Evolutionary conservation across 2,113 vertebrate genomes (phyloP).

Genomic region (Seriola aureovittata): DNA sequence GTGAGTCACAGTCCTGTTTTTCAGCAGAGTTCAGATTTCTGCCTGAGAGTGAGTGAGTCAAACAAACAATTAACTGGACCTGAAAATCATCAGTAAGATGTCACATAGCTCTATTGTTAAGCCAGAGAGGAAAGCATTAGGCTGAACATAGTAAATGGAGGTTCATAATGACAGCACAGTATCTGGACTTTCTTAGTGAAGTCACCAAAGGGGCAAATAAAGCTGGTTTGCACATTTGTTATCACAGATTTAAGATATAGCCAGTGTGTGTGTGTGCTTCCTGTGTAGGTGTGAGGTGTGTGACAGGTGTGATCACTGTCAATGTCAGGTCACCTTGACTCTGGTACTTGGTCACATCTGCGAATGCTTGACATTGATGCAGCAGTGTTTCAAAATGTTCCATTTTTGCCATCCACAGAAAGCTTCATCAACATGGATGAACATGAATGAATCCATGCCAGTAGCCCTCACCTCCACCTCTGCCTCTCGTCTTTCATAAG

Average conservation of each 20-base stretch:
- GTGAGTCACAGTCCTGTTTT: conserved; percentile 7
- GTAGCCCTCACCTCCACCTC: neutral
- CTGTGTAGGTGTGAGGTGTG: conserved; percentile 31
- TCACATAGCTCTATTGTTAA: conserved; percentile 16
- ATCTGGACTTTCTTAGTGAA: neutral
- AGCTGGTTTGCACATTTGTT: neutral
- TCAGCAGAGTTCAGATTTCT: conserved; percentile 15
- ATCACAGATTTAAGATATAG: neutral
- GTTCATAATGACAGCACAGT: neutral
- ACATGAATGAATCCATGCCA: neutral
- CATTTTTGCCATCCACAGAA: too few species aligned
- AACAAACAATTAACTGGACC: neutral
- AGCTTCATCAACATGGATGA: too few species aligned
- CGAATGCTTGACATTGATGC: neutral
- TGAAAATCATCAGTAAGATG: conserved; percentile 5
- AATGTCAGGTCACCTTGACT: conserved; percentile 55
- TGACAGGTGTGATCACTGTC: conserved; percentile 34
- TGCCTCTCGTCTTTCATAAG: conserved; percentile 32
- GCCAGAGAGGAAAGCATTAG: neutral
- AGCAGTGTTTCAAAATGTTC: neutral
- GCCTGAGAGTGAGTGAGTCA: neutral
- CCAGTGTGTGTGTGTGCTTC: neutral
- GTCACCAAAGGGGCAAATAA: neutral
- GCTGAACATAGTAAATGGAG: neutral
- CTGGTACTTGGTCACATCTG: neutral